Conservation (phyloP, 2,888 invertebrate species). For the Acanthosepion esculentum region DNA sequence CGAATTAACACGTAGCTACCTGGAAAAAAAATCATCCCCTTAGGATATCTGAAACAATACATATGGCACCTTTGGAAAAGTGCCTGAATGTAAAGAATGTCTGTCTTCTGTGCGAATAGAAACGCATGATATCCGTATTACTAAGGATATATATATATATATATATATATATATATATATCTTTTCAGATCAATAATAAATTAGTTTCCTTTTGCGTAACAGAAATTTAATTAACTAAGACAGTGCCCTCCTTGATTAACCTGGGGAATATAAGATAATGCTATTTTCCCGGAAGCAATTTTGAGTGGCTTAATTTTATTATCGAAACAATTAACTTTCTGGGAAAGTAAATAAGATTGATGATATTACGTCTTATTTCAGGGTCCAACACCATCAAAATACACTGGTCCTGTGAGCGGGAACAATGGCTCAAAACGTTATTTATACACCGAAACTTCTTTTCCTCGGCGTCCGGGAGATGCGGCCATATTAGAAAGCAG, state of each 20-base stretch:
- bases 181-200: not conserved
- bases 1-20: too few species aligned
- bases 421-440: not conserved
- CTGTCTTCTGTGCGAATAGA: too few species aligned
- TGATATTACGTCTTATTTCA: not conserved
- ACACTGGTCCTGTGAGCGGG: not conserved
- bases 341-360: not conserved
- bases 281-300: not conserved
- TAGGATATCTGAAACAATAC: too few species aligned
- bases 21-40: too few species aligned
- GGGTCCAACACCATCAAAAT: not conserved
- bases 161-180: not conserved
- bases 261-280: not conserved
- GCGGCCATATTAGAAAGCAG: not conserved
- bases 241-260: not conserved
- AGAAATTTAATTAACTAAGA: not conserved
- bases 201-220: not conserved
- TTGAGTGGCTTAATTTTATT: not conserved
- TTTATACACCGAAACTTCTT: not conserved
- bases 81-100: too few species aligned
- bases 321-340: not conserved
- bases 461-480: not conserved
- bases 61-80: too few species aligned
- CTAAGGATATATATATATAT: not conserved
- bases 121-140: too few species aligned